Percentiles rank a stretch among this genome's conserved stretches.
phyloP scores from a whole-genome alignment of 30 jellyfish, hydroid and myxozoan species.

The Hydractinia echinata region DNA sequence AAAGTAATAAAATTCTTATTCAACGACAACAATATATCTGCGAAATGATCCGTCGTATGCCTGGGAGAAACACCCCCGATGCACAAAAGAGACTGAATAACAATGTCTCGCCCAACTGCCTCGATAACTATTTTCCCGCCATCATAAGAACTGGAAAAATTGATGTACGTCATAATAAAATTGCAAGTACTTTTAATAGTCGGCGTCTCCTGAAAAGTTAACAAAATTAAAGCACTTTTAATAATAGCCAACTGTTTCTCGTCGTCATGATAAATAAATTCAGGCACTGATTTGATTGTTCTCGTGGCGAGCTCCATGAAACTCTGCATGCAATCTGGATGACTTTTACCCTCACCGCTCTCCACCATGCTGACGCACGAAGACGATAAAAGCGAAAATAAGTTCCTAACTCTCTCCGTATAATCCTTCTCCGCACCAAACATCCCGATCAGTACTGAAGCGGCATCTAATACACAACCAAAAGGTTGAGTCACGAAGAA shows the following conservation, averaged over 20 bases:
- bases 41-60: slow-evolving; percentile 46
- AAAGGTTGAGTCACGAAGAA: slow-evolving; percentile 40
- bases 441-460: slow-evolving; percentile 70
- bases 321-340: slow-evolving; percentile 68
- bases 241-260: slow-evolving; percentile 44
- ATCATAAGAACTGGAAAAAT: slow-evolving; percentile 30
- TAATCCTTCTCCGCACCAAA: slow-evolving; percentile 45
- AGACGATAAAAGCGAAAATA: slow-evolving; percentile 36
- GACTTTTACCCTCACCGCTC: slow-evolving; percentile 25
- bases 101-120: slow-evolving; percentile 60
- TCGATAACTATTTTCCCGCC: slow-evolving; percentile 39
- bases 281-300: slow-evolving; percentile 61
- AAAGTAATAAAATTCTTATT: slow-evolving; percentile 42
- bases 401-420: slow-evolving; percentile 10
- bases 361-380: slow-evolving; percentile 36
- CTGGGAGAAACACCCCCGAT: slow-evolving; percentile 80
- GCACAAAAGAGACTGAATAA: slow-evolving; percentile 42
- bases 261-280: slow-evolving; percentile 20
- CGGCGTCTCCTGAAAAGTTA: slow-evolving; percentile 70
- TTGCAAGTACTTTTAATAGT: slow-evolving; percentile 60
- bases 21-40: slow-evolving; percentile 58
- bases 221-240: slow-evolving; percentile 39
- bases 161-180: slow-evolving; percentile 42
- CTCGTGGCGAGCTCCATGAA: slow-evolving; percentile 56
- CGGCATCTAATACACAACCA: slow-evolving; percentile 44